Evolutionary conservation across 2,113 vertebrate species (phyloP).

Genomic region (Oryzias curvinotus): DNA sequence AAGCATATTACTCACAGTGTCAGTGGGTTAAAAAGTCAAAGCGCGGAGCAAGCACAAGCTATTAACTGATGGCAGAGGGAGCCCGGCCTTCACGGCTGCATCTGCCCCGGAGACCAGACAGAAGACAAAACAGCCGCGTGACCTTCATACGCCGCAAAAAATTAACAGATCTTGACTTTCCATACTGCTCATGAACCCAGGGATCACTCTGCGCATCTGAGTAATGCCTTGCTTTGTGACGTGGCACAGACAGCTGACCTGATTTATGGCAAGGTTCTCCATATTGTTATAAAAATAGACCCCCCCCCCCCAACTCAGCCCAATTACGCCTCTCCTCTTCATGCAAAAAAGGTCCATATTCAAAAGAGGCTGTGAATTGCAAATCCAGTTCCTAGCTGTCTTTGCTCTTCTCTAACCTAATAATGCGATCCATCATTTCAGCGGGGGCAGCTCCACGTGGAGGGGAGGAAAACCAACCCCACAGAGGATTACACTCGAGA

Average conservation of each 20-base stretch:
- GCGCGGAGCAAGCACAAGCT: conserved; percentile 51
- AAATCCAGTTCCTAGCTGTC: conserved; percentile 61
- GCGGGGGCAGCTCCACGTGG: conserved; percentile 39
- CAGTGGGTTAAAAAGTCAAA: conserved; percentile 52
- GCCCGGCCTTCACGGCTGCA: conserved; percentile 38
- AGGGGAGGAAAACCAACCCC: conserved; percentile 45
- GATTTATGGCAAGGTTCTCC: conserved; percentile 66
- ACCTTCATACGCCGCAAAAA: conserved; percentile 45
- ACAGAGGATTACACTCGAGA: conserved; percentile 61
- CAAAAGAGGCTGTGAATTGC: conserved; percentile 65
- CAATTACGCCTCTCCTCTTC: conserved; percentile 64
- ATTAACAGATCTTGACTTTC: conserved; percentile 29
- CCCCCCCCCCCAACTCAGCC: conserved; percentile 45
- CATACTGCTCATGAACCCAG: conserved; percentile 33
- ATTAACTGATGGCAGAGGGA: conserved; percentile 57
- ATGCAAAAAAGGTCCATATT: conserved; percentile 59
- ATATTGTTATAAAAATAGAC: conserved; percentile 59
- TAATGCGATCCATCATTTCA: conserved; percentile 74
- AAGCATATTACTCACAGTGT: conserved; percentile 52
- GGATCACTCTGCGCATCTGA: conserved; percentile 53
- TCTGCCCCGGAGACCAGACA: conserved; percentile 26
- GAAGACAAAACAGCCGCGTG: conserved; percentile 45
- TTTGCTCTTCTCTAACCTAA: conserved; percentile 64
- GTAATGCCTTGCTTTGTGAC: conserved; percentile 62
- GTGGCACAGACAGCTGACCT: conserved; percentile 59